Evolutionary conservation across 2,888 invertebrate species (phyloP).

Genomic region (Clepsis dumicolana): DNA sequence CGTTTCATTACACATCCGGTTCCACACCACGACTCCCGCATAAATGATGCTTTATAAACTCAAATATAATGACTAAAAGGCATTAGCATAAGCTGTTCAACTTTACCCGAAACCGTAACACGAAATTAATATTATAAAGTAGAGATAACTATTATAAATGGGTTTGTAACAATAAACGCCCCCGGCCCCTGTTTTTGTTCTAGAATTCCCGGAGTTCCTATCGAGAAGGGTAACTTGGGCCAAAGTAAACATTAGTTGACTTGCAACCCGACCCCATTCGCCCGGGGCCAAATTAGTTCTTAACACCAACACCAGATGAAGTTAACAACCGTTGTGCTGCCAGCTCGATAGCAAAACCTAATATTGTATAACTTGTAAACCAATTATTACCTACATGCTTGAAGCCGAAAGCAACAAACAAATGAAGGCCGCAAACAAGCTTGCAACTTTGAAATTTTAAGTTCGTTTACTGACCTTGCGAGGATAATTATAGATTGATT

Average conservation of each 20-base stretch:
- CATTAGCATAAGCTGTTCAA: constrained; percentile 56
- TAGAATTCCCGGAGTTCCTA: constrained; percentile 55
- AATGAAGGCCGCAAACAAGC: constrained; percentile 18
- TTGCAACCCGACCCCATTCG: constrained; percentile 52
- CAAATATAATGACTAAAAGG: constrained; percentile 44
- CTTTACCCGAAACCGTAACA: constrained; percentile 62
- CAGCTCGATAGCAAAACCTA: constrained; percentile 32
- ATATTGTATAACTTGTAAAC: constrained; percentile 36
- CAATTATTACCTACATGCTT: constrained; percentile 33
- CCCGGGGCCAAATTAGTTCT: constrained; percentile 66
- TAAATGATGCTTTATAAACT: constrained; percentile 39
- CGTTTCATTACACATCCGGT: constrained; percentile 9
- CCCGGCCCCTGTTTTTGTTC: constrained; percentile 72
- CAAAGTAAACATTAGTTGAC: constrained; percentile 66
- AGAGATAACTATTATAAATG: constrained; percentile 62
- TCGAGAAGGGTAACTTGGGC: constrained; percentile 55
- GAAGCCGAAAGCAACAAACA: constrained; percentile 23
- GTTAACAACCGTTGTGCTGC: constrained; percentile 38
- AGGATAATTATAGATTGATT: constrained; percentile 20
- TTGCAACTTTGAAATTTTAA: constrained; percentile 19
- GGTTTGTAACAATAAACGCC: constrained; percentile 73
- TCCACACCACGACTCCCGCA: constrained; percentile 11
- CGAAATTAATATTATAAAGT: constrained; percentile 66
- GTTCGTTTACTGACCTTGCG: constrained; percentile 10
- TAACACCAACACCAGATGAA: constrained; percentile 61